A percentile compares a stretch with the other conserved stretches of the same genome.
Conservation (phyloP, 2,113 vertebrate genomes). For the Hippoglossus stenolepis region DNA sequence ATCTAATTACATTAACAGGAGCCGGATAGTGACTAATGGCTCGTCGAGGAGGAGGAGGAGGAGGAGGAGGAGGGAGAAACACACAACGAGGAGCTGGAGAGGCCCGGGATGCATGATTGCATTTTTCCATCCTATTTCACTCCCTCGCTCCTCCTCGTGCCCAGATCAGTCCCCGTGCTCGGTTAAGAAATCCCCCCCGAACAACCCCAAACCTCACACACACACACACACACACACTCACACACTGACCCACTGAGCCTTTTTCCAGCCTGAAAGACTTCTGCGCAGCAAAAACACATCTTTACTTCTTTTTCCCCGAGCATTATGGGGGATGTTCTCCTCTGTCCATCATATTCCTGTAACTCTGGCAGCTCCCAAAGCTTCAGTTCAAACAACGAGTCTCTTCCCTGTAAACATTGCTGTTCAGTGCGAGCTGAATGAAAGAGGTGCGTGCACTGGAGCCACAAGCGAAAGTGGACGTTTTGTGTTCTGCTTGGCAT, state of each 20-base stretch:
- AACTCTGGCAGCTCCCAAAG: neutral
- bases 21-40: conserved; percentile 73
- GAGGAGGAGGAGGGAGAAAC: neutral
- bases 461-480: conserved; percentile 13
- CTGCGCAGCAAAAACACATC: conserved; percentile 1
- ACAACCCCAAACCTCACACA: conserved; percentile 23
- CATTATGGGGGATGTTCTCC: conserved; percentile 18
- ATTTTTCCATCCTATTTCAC: conserved; percentile 78
- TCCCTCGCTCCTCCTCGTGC: conserved; percentile 46
- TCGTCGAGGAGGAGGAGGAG: conserved; percentile 33
- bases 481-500: conserved; percentile 10
- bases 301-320: neutral
- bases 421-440: conserved; percentile 18
- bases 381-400: neutral
- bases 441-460: neutral
- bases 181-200: conserved; percentile 32
- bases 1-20: conserved; percentile 80
- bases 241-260: conserved; percentile 50
- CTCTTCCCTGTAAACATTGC: neutral
- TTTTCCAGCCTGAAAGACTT: conserved; percentile 53
- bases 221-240: conserved; percentile 16
- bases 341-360: conserved; percentile 2
- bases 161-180: conserved; percentile 47
- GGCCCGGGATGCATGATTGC: conserved; percentile 70
- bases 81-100: conserved; percentile 47